These are phyloP conservation scores for Spinibarbus caldwelli DNA, from an alignment of 2,797 vertebrate species.

Conservation along the genomic window DNA sequence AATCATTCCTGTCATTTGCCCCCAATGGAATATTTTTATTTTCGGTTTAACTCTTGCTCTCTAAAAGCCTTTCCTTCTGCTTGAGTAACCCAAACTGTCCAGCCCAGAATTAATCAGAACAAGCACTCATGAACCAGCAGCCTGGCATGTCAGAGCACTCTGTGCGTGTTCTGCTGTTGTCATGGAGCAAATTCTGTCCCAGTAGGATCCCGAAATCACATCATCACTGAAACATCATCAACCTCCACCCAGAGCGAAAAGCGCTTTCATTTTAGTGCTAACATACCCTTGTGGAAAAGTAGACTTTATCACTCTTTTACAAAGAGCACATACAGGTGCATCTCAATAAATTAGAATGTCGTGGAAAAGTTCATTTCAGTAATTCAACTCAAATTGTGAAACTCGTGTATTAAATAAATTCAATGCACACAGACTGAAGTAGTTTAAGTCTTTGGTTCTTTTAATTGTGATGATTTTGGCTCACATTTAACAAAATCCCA, in stretches of 20 bases:
- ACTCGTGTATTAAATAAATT: too few species aligned
- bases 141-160: not conserved
- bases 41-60: conserved; percentile 24
- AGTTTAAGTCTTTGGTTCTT: too few species aligned
- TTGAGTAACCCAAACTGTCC: conserved; percentile 12
- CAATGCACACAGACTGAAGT: too few species aligned
- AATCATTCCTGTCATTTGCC: conserved; percentile 18
- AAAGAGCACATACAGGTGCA: too few species aligned
- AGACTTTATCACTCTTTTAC: not conserved
- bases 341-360: too few species aligned
- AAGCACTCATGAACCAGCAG: conserved; percentile 5
- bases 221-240: conserved; percentile 4
- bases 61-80: conserved; percentile 37
- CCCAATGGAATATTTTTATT: conserved; percentile 29
- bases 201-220: conserved; percentile 2
- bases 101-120: conserved; percentile 18
- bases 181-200: conserved; percentile 18
- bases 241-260: not conserved
- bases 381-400: too few species aligned
- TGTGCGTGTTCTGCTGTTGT: not conserved
- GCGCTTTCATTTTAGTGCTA: conserved; percentile 1
- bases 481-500: too few species aligned
- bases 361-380: too few species aligned
- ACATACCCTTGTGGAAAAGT: conserved; percentile 1
- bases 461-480: too few species aligned